Percentiles rank a stretch among this genome's conserved stretches.
These are phyloP conservation scores for Leptopilina myrica DNA, from an alignment of 2,888 invertebrate species.

Conservation along the genomic window DNA sequence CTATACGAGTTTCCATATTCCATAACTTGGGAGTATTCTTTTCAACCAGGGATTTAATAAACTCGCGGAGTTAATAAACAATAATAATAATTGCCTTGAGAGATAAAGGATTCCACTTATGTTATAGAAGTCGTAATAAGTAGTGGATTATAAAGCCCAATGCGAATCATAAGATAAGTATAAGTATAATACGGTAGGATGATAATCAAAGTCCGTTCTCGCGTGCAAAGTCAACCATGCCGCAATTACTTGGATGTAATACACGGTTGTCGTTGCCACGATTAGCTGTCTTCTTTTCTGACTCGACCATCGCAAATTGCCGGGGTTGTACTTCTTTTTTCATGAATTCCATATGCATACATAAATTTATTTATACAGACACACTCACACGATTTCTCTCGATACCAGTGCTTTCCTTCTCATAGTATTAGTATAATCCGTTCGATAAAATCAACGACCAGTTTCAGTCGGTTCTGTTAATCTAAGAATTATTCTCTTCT, in stretches of 20 bases:
- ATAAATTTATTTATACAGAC: constrained; percentile 6
- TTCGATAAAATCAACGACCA: constrained; percentile 10
- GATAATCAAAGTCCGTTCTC: constrained; percentile 59
- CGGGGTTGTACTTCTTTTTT: constrained; percentile 49
- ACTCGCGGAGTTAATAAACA: no score
- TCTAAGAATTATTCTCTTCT: neutral
- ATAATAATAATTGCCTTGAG: no score
- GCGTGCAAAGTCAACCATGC: constrained; percentile 59
- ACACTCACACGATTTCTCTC: neutral
- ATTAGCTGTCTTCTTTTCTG: constrained; percentile 60
- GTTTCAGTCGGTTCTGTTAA: constrained; percentile 9
- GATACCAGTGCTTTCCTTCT: neutral
- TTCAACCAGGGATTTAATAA: no score
- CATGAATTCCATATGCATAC: neutral
- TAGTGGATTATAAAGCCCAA: constrained; percentile 11
- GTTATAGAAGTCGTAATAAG: neutral
- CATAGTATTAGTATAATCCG: neutral
- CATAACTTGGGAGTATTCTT: no score
- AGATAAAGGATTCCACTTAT: no score
- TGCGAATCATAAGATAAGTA: neutral
- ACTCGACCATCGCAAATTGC: constrained; percentile 56
- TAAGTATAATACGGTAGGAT: constrained; percentile 50
- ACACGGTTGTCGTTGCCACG: constrained; percentile 60
- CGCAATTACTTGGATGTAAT: constrained; percentile 65
- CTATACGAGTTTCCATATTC: no score